These are phyloP conservation scores for Neodon shergylaensis DNA, from an alignment of 2,113 vertebrate species.

Conservation along the genomic window DNA sequence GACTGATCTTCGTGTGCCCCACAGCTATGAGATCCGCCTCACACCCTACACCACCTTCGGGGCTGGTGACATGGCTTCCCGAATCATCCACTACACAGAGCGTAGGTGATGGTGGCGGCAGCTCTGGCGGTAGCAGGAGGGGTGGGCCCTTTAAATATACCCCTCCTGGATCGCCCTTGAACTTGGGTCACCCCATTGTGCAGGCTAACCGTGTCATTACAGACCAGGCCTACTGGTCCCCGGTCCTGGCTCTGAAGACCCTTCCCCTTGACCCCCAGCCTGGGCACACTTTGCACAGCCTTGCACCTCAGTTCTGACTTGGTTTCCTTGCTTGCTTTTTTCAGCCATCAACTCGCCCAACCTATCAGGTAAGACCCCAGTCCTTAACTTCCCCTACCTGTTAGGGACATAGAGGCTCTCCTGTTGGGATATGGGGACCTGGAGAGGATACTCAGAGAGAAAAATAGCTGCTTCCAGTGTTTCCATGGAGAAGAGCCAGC, in stretches of 20 bases:
- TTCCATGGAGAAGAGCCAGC: neutral
- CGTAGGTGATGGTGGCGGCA: constrained; percentile 88
- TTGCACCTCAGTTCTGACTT: constrained; percentile 55
- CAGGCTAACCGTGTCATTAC: neutral
- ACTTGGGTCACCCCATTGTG: neutral
- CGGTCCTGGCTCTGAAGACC: neutral
- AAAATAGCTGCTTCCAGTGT: neutral
- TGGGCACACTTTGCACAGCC: neutral
- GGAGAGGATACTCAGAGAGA: neutral
- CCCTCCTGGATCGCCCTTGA: neutral
- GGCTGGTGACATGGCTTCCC: constrained; percentile 90
- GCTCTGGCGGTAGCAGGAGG: neutral
- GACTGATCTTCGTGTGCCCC: constrained; percentile 92
- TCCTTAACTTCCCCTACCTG: neutral
- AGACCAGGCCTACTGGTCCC: neutral
- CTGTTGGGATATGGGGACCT: neutral
- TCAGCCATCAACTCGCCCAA: constrained; percentile 79
- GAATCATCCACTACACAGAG: constrained; percentile 95
- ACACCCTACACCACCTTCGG: constrained; percentile 94
- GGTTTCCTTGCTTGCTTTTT: constrained; percentile 69
- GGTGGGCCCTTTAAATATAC: neutral
- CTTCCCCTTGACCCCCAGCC: neutral
- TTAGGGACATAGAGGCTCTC: neutral
- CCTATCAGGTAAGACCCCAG: constrained; percentile 73
- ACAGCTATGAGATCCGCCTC: constrained; percentile 94